Conservation (phyloP, 2,797 vertebrate species). For the Onychomys torridus region DNA sequence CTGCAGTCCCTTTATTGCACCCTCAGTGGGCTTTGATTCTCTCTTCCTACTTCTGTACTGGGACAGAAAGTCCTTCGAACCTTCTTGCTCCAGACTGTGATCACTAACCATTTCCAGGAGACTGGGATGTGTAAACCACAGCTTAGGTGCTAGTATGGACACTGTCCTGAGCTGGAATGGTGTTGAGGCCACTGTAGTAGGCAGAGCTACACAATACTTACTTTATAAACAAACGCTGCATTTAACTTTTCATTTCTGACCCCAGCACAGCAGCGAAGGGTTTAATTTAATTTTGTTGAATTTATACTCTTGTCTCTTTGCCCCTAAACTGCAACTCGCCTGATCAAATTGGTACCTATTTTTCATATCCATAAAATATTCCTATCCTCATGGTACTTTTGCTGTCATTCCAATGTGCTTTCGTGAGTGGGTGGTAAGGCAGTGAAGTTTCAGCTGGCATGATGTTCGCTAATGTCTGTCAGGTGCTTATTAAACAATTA, state of each 20-base stretch:
- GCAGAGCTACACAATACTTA: background rate
- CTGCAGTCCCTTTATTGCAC: background rate
- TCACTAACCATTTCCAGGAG: background rate
- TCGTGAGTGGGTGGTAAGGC: slow-evolving; percentile 38
- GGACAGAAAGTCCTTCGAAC: background rate
- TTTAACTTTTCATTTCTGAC: background rate
- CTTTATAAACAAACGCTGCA: background rate
- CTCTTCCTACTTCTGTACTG: background rate
- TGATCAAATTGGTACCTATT: slow-evolving; percentile 27
- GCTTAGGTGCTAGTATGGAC: background rate
- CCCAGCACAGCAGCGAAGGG: slow-evolving; percentile 2
- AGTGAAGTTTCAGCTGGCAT: slow-evolving; percentile 43
- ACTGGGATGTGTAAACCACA: background rate
- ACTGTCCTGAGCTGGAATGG: background rate
- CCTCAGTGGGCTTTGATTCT: background rate
- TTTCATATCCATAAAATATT: background rate
- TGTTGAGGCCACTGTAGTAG: background rate
- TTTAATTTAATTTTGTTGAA: slow-evolving; percentile 26
- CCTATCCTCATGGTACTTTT: background rate
- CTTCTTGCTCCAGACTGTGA: background rate
- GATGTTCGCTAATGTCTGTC: slow-evolving; percentile 18
- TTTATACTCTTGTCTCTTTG: slow-evolving; percentile 7
- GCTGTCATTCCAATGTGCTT: slow-evolving; percentile 37
- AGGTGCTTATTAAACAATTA: slow-evolving; percentile 63
- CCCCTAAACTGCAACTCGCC: background rate